These are phyloP conservation scores for Strigops habroptila DNA, from an alignment of 2,113 vertebrate species.

Conservation along the genomic window DNA sequence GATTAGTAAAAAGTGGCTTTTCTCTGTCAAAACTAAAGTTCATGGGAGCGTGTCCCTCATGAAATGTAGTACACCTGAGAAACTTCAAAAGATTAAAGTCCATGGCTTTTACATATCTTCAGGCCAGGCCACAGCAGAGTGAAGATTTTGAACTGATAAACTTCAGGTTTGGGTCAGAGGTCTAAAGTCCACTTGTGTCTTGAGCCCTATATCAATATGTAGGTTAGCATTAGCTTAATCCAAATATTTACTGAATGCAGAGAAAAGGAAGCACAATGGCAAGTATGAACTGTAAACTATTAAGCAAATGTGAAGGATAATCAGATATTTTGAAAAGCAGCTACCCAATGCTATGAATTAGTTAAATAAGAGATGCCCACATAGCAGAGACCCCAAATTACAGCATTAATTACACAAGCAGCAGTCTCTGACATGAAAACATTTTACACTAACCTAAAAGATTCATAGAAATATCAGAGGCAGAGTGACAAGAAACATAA, in stretches of 20 bases:
- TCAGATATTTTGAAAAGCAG: background rate
- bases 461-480: background rate
- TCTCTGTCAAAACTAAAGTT: background rate
- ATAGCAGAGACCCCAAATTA: background rate
- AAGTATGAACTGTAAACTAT: background rate
- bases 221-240: background rate
- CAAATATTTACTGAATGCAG: background rate
- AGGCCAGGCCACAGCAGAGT: background rate
- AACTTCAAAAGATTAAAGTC: background rate
- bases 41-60: background rate
- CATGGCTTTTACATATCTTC: background rate
- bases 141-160: background rate
- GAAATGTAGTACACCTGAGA: background rate
- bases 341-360: background rate
- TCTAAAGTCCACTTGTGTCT: background rate
- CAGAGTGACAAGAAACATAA: background rate
- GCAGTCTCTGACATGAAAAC: background rate
- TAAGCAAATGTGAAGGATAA: background rate
- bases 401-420: background rate
- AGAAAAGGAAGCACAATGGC: background rate
- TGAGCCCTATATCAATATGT: background rate
- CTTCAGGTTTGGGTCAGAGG: background rate
- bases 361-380: background rate
- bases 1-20: background rate
- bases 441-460: background rate